phyloP scores from a whole-genome alignment of 2,888 invertebrate genomes.

The Meteorus cinctellus region DNA sequence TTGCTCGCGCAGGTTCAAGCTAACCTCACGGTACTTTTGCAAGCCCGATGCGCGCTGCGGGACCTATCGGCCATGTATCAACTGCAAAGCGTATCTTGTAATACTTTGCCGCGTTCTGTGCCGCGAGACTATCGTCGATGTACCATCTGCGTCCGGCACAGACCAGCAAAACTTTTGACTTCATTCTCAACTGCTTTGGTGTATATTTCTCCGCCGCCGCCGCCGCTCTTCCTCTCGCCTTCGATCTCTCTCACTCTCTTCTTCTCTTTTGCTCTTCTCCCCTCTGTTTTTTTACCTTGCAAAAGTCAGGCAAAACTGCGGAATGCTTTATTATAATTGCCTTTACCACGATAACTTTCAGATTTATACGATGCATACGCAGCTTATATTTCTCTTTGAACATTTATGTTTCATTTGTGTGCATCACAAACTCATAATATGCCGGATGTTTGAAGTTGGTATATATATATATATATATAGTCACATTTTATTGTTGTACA shows the following conservation, averaged over 20 bases:
- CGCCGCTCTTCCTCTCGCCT: neutral
- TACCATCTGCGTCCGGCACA: constrained; percentile 52
- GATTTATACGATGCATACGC: constrained; percentile 37
- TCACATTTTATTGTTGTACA: constrained; percentile 19
- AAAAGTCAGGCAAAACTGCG: constrained; percentile 33
- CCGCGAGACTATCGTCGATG: constrained; percentile 49
- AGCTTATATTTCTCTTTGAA: constrained; percentile 31
- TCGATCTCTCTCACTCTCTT: neutral
- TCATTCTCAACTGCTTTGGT: constrained; percentile 33
- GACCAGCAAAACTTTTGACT: constrained; percentile 47
- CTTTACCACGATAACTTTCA: constrained; percentile 39
- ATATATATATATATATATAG: neutral
- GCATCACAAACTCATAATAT: constrained; percentile 39
- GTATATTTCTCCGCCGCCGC: constrained; percentile 7
- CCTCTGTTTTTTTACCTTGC: constrained; percentile 8
- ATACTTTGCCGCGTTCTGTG: constrained; percentile 46
- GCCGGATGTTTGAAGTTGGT: constrained; percentile 28
- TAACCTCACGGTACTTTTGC: constrained; percentile 39
- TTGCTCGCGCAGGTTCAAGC: constrained; percentile 26
- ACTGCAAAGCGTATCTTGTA: constrained; percentile 52
- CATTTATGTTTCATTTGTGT: constrained; percentile 39
- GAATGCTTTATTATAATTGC: constrained; percentile 42
- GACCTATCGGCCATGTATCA: constrained; percentile 54
- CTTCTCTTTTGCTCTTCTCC: neutral
- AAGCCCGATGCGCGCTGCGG: constrained; percentile 33